Base-by-base conservation (phyloP, 2,888 invertebrate species). In the Tinea trinotella region DNA sequence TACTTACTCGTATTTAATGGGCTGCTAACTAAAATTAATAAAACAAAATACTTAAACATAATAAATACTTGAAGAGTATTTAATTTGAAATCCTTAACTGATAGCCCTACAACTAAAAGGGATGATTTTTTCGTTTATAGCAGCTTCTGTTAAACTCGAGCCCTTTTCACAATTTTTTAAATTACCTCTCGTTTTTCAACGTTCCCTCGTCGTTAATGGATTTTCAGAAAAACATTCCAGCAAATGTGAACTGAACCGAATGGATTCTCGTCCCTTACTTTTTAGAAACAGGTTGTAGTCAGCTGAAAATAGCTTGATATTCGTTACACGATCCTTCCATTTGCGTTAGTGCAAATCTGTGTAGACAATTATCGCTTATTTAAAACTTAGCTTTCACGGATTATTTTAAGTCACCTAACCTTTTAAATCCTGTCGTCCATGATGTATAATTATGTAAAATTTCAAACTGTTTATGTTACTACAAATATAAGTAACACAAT, bases 321-420 rank as follows among this genome's bases (percentile, higher is more conserved):
- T 53, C 40, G 53, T 53, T 20, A 53, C 53, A 53, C 19, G 53
- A 40, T 19, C 24, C 19, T 53, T 53, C 53, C 53, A 53, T 53
- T 53, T 53, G 53, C 53, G 24, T 53, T 53, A 53, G 53, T 53
- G 53, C 35, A 53, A 53, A 53, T 35, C 53, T 19, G 53, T 53
- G 53, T 53, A 53, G 53, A 53, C 53, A 53, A 53, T 53, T 53
- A 53, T 53, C 40, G 40, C 53, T 36, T 13, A 40, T 40, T 53
- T 53, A 36, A 53, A 40, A 50, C 24, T 50, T 50, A 50, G 15
- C 50, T 50, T 50, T 24, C 13, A 50, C 50, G 24, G 22, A 50
- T 50, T 12, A 10, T 9, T 46, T 46, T 36, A 15, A 30, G 30
- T 40, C 13, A 40, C 3, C 40, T 1, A 12, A 40, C 40, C 13